Conservation (phyloP, 2,797 vertebrate genomes). For the Macroramphosus scolopax region DNA sequence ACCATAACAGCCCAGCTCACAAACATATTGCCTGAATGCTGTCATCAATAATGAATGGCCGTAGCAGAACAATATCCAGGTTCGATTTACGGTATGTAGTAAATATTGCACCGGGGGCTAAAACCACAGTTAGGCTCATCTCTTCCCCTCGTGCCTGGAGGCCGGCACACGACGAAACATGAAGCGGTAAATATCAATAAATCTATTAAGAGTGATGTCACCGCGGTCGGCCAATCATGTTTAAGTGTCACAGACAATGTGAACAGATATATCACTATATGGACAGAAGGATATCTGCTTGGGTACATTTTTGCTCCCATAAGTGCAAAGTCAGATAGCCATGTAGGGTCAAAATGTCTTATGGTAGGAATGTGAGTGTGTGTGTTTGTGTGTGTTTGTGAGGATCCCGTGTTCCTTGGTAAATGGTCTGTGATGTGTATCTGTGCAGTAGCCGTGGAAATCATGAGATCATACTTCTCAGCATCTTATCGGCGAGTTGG, state of each 20-base stretch:
- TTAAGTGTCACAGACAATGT: slow-evolving; percentile 9
- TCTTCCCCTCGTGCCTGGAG: slow-evolving; percentile 5
- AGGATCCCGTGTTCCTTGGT: slow-evolving; percentile 25
- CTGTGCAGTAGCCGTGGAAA: slow-evolving; percentile 60
- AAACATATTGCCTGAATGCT: slow-evolving; percentile 63
- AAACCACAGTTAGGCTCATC: slow-evolving; percentile 37
- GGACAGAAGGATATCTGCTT: neutral
- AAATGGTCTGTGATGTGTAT: slow-evolving; percentile 56
- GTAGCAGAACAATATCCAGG: slow-evolving; percentile 57
- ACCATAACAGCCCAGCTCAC: slow-evolving; percentile 62
- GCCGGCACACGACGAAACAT: slow-evolving; percentile 22
- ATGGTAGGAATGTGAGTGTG: neutral
- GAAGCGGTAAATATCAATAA: slow-evolving; percentile 39
- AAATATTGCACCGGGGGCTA: slow-evolving; percentile 48
- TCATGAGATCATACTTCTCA: slow-evolving; percentile 63
- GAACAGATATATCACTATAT: slow-evolving; percentile 11
- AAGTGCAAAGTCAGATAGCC: slow-evolving; percentile 29
- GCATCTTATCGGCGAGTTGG: slow-evolving; percentile 51
- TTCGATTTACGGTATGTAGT: slow-evolving; percentile 56
- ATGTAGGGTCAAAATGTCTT: slow-evolving; percentile 53
- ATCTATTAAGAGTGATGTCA: slow-evolving; percentile 41
- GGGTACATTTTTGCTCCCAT: no score
- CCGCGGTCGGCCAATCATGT: slow-evolving; percentile 24
- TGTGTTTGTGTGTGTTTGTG: slow-evolving; percentile 9
- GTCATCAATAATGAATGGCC: slow-evolving; percentile 67